These are phyloP conservation scores for Halichoerus grypus DNA, from an alignment of 2,113 vertebrate species.

Conservation along the genomic window DNA sequence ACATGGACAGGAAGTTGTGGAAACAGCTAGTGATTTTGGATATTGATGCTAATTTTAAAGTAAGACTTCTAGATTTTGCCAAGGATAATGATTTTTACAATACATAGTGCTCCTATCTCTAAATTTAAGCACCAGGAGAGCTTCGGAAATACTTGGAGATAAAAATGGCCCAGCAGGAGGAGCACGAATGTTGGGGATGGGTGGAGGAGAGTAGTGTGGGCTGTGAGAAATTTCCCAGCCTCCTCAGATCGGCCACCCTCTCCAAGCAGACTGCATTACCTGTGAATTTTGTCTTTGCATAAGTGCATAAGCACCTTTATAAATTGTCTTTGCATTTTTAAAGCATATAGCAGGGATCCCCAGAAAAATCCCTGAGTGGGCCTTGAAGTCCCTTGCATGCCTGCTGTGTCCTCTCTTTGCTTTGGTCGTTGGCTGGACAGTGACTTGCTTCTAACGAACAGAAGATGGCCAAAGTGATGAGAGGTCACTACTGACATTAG, in stretches of 20 bases:
- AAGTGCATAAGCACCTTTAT: background rate
- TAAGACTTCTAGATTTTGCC: background rate
- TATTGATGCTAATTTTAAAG: background rate
- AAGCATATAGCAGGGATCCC: background rate
- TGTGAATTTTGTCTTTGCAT: background rate
- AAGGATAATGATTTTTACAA: background rate
- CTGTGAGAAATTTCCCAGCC: background rate
- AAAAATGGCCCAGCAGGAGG: background rate
- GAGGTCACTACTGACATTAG: background rate
- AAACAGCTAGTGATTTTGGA: background rate
- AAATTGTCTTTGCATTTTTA: slow-evolving; percentile 50
- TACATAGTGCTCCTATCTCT: background rate
- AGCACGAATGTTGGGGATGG: background rate
- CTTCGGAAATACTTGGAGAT: background rate
- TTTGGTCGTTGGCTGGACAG: background rate
- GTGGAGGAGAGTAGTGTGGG: fast-evolving
- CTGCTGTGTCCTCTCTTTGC: background rate
- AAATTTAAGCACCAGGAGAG: background rate
- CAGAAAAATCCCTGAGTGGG: background rate
- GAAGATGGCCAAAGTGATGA: background rate
- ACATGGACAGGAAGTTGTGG: background rate
- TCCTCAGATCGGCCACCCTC: background rate
- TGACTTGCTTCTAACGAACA: background rate
- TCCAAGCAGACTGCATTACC: background rate
- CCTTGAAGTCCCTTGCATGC: background rate